Percentiles rank a stretch among this genome's conserved stretches.
Evolutionary conservation across 2,113 vertebrate genomes (phyloP).

Genomic region (Oreotrochilus melanogaster): DNA sequence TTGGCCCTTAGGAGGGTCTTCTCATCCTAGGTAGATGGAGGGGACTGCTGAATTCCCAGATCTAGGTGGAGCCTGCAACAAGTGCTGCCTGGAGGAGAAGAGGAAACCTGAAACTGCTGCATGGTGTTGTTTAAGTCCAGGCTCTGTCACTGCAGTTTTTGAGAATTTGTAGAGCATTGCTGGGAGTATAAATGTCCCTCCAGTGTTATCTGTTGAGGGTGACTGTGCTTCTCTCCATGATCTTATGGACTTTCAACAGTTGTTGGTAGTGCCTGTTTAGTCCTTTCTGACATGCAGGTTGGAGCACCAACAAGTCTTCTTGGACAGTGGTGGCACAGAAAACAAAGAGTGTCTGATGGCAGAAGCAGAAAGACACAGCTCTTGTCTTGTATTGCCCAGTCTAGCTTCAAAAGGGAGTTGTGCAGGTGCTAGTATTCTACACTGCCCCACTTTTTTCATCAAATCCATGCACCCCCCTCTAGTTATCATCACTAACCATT

Average conservation of each 20-base stretch:
- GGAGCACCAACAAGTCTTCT: accelerated
- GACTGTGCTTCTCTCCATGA: background rate
- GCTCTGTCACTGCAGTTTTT: background rate
- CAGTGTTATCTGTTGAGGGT: background rate
- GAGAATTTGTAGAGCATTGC: background rate
- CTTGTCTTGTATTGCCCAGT: background rate
- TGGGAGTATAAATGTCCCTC: background rate
- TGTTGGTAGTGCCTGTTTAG: background rate
- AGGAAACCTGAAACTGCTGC: background rate
- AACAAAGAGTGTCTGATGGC: background rate
- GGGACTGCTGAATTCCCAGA: background rate
- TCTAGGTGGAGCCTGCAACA: background rate
- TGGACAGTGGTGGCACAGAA: accelerated
- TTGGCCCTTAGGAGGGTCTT: background rate
- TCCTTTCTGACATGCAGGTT: background rate
- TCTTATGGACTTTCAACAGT: background rate
- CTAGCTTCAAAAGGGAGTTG: background rate
- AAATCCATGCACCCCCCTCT: background rate
- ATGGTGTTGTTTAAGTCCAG: background rate
- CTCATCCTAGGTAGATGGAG: background rate
- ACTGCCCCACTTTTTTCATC: background rate
- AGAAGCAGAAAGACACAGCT: background rate
- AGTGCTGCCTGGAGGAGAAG: background rate
- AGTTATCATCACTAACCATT: background rate
- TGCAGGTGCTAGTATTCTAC: background rate